Evolutionary conservation across 2,113 vertebrate genomes (phyloP).

Genomic region (Calonectris borealis): DNA sequence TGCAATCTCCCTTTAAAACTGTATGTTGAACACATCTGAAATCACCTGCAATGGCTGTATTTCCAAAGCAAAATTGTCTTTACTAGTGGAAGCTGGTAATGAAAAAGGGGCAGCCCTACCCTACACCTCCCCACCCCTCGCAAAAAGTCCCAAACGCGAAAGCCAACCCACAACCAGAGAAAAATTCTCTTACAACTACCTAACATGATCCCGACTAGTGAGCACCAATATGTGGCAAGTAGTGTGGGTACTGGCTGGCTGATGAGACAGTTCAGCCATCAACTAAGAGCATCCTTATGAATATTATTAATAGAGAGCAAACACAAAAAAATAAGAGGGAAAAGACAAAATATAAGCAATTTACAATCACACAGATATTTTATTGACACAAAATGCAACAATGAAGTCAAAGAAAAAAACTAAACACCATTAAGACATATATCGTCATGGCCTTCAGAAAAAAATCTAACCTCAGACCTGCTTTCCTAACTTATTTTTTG

Average conservation of each 20-base stretch:
- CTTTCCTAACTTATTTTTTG: not conserved
- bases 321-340: not conserved
- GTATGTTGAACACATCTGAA: not conserved
- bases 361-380: not conserved
- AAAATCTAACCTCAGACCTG: not conserved
- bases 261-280: not conserved
- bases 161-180: not conserved
- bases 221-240: not conserved
- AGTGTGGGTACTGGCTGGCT: not conserved
- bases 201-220: no score
- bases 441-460: not conserved
- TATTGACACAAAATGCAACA: not conserved
- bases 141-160: not conserved
- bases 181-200: not conserved
- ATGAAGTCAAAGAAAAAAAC: not conserved
- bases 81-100: not conserved
- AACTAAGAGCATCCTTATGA: not conserved
- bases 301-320: not conserved
- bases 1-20: accelerated
- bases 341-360: not conserved
- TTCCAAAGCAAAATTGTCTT: not conserved
- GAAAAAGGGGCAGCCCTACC: not conserved
- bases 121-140: not conserved
- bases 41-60: not conserved
- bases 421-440: not conserved